Percentiles rank a stretch among this genome's conserved stretches.
phyloP scores from a whole-genome alignment of 2,113 vertebrate genomes.

The Noturus placidus region DNA sequence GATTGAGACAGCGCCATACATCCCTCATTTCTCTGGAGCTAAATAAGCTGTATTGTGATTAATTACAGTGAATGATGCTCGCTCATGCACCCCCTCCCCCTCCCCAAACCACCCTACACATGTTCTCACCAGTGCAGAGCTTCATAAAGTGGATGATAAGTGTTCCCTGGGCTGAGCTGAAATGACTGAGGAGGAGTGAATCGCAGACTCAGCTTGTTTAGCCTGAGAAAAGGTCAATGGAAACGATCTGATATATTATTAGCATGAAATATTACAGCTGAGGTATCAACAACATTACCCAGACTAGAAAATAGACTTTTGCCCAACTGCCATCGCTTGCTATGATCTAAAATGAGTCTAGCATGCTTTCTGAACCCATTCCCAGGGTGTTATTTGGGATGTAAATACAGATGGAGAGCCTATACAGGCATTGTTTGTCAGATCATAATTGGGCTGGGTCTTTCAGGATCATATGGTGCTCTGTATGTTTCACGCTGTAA shows the following conservation, averaged over 20 bases:
- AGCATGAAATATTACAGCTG: slow-evolving; percentile 43
- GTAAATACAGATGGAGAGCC: slow-evolving; percentile 4
- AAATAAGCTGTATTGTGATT: slow-evolving; percentile 54
- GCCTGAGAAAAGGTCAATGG: slow-evolving; percentile 52
- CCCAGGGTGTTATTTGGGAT: slow-evolving; percentile 26
- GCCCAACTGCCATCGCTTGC: background rate
- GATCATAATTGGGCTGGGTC: slow-evolving; percentile 7
- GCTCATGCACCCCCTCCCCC: slow-evolving; percentile 41
- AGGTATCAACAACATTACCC: slow-evolving; percentile 1
- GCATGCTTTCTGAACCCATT: slow-evolving; percentile 8
- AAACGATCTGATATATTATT: slow-evolving; percentile 50
- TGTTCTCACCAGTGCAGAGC: slow-evolving; percentile 8
- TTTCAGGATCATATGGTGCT: slow-evolving; percentile 3
- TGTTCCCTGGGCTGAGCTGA: slow-evolving; percentile 33
- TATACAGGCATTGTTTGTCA: background rate
- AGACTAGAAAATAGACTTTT: background rate
- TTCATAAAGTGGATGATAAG: slow-evolving; percentile 42
- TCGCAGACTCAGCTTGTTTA: slow-evolving; percentile 51
- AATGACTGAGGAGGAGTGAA: slow-evolving; percentile 45
- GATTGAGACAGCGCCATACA: slow-evolving; percentile 40
- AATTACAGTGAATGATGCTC: slow-evolving; percentile 56
- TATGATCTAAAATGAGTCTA: slow-evolving; percentile 11
- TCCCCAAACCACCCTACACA: background rate
- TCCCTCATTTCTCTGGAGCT: slow-evolving; percentile 45
- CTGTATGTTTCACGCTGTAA: background rate